These are phyloP conservation scores for Dinocampus coccinellae DNA, from an alignment of 2,888 invertebrate genomes.

Conservation along the genomic window DNA sequence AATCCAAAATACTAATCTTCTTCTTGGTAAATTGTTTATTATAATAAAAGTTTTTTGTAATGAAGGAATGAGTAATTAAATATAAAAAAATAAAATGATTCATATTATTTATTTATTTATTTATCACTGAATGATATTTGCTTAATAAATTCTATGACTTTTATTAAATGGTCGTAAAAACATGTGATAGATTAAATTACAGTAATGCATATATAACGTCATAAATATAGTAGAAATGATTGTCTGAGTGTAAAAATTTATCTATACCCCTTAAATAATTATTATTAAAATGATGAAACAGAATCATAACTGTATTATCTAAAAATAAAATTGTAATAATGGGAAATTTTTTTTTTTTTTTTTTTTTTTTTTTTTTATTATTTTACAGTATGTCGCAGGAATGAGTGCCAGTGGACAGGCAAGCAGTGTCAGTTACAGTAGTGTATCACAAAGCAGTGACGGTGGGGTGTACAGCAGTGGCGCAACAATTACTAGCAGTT, in stretches of 20 bases:
- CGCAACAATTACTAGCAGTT: conserved; percentile 44
- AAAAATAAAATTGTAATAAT: neutral
- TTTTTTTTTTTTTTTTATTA: too few relatives aligned
- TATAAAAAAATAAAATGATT: too few relatives aligned
- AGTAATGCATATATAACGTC: too few relatives aligned
- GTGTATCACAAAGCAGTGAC: conserved; percentile 65
- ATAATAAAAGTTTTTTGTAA: neutral
- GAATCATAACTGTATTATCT: conserved; percentile 3
- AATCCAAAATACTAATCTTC: neutral
- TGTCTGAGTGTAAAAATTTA: too few relatives aligned
- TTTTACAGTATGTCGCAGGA: conserved; percentile 64
- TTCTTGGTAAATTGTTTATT: neutral
- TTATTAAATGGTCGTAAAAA: neutral
- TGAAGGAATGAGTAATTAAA: neutral
- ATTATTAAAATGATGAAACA: neutral
- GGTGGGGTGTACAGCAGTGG: conserved; percentile 55
- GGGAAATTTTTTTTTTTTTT: conserved; percentile 35
- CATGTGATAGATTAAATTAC: too few relatives aligned
- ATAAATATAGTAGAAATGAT: too few relatives aligned
- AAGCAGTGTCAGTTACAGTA: conserved; percentile 65
- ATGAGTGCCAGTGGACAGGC: conserved; percentile 59
- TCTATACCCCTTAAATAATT: too few relatives aligned
- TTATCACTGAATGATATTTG: neutral
- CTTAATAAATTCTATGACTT: neutral
- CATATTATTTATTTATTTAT: too few relatives aligned